Evolutionary conservation across 1,140 invertebrate genomes (phyloP).

Genomic region (Olivierus martensii): DNA sequence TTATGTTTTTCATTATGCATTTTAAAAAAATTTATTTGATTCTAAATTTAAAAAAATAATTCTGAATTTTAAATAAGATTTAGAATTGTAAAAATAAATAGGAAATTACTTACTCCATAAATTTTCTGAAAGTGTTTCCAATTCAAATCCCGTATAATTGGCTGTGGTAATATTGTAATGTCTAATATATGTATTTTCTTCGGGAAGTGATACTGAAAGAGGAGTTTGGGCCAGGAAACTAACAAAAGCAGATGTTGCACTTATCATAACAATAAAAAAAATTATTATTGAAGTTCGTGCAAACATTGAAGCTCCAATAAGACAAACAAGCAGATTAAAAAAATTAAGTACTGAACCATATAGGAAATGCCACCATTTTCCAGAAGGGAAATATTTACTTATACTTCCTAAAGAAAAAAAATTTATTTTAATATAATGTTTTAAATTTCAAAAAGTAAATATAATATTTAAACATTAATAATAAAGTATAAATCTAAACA

Average conservation of each 20-base stretch:
- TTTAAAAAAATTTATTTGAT: too few relatives aligned
- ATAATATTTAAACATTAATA: too few relatives aligned
- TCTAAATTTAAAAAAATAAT: too few relatives aligned
- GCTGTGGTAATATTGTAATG: conserved; percentile 38
- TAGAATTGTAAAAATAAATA: not conserved
- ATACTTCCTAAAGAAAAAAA: conserved; percentile 17
- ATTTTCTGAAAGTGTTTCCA: conserved; percentile 56
- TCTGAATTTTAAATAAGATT: too few relatives aligned
- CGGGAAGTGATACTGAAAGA: conserved; percentile 47
- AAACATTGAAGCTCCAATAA: conserved; percentile 92
- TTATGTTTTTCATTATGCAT: too few relatives aligned
- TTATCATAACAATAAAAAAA: conserved; percentile 31
- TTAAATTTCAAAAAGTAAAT: too few relatives aligned
- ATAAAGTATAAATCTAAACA: too few relatives aligned
- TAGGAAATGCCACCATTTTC: conserved; percentile 75
- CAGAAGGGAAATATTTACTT: conserved; percentile 43
- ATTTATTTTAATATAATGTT: not conserved
- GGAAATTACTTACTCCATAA: conserved; percentile 40
- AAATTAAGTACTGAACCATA: conserved; percentile 76
- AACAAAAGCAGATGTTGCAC: conserved; percentile 56
- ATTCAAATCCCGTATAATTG: conserved; percentile 66
- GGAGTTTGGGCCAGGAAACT: conserved; percentile 39
- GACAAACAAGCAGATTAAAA: conserved; percentile 72
- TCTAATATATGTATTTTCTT: conserved; percentile 46
- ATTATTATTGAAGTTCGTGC: conserved; percentile 79